Conservation (phyloP, 2,113 vertebrate species). For the Elephas maximus region DNA sequence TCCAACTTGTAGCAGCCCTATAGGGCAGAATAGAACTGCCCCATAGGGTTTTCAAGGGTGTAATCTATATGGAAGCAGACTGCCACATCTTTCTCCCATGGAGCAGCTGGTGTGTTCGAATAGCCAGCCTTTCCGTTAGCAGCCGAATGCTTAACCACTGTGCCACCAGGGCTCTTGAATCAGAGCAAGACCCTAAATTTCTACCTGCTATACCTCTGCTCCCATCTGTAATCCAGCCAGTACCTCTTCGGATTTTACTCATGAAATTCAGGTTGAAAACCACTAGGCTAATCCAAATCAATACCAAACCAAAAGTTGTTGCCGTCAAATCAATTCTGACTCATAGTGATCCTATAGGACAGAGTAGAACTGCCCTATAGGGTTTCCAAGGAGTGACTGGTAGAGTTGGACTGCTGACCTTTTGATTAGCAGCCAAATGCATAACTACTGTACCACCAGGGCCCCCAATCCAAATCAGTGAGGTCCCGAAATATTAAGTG, state of each 20-base stretch:
- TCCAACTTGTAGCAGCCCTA: not conserved
- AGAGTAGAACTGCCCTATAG: no score
- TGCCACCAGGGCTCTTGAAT: not conserved
- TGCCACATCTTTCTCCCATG: no score
- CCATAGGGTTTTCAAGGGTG: no score
- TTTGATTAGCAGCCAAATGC: no score
- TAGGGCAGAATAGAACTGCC: not conserved
- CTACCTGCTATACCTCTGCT: not conserved
- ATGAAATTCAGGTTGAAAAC: slow-evolving; percentile 32
- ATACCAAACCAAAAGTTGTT: no score
- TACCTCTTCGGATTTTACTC: slow-evolving; percentile 33
- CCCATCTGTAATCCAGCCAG: not conserved
- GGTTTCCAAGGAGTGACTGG: no score
- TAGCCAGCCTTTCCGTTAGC: not conserved
- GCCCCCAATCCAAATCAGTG: not conserved
- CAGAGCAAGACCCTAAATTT: not conserved
- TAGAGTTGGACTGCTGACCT: no score
- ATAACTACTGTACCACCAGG: no score
- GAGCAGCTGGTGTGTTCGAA: not conserved
- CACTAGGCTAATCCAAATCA: not conserved
- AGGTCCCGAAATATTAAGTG: slow-evolving; percentile 2
- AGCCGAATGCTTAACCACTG: not conserved
- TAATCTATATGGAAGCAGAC: no score
- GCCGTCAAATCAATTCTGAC: no score
- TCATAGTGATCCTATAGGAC: no score